Conservation (phyloP, 2,888 invertebrate genomes). For the Acrobeloides nanus region DNA sequence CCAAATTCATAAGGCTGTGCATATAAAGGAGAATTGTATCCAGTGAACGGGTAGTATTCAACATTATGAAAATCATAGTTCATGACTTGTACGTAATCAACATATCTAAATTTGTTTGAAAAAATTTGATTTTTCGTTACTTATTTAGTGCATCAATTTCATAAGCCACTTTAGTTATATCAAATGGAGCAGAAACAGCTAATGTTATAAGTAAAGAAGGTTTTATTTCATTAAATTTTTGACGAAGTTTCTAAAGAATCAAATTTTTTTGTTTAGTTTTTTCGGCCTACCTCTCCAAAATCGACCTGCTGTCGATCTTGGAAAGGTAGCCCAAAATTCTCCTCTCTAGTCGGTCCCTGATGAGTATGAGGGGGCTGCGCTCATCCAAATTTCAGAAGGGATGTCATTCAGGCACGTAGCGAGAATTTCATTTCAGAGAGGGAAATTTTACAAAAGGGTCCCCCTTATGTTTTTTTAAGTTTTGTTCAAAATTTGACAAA, state of each 20-base stretch:
- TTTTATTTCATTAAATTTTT: slow-evolving; percentile 16
- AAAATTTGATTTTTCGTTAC: too few species aligned
- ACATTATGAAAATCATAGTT: slow-evolving; percentile 82
- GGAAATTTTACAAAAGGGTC: background rate
- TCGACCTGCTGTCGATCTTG: too few species aligned
- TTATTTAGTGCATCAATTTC: slow-evolving; percentile 70
- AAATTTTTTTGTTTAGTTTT: background rate
- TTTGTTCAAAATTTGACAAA: background rate
- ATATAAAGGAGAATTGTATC: slow-evolving; percentile 75
- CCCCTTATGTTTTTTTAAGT: background rate
- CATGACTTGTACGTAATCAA: slow-evolving; percentile 80
- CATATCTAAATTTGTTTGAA: slow-evolving; percentile 62
- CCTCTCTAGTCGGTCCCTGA: background rate
- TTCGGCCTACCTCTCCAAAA: too few species aligned
- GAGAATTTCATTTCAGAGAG: background rate
- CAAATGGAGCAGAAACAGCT: slow-evolving; percentile 67
- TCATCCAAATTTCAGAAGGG: too few species aligned
- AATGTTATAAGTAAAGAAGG: slow-evolving; percentile 26
- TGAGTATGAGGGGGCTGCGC: too few species aligned
- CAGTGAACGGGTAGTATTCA: slow-evolving; percentile 78
- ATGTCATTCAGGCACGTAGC: too few species aligned
- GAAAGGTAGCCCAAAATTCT: background rate
- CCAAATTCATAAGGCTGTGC: slow-evolving; percentile 48
- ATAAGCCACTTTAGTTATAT: slow-evolving; percentile 70
- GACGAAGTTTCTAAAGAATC: slow-evolving; percentile 25